Evolutionary conservation across 2,113 vertebrate species (phyloP), one percentile per base, ranked within the genome.

Genomic region (Oophaga pumilio): DNA sequence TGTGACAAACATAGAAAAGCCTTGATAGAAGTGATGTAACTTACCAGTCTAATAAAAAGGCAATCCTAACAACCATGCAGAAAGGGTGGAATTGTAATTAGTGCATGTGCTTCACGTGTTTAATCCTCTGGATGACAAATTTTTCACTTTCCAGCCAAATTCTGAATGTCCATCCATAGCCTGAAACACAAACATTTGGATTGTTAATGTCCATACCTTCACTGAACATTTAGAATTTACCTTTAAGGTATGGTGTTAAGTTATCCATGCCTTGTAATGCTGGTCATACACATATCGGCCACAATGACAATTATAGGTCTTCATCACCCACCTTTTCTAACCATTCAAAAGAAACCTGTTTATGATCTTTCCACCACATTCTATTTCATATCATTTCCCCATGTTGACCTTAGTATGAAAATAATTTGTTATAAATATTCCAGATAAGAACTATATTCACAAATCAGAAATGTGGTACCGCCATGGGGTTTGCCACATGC

Each of bases 131-230:
- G 60, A 52, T 82, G 62, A 49, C 17, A 62, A 43, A 22, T 18
- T 24, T 7, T n/a, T 66, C 18, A 64, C 59, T 43, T 52, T 53
- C n/a, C 50, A 7, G 0, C n/a, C 62, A 20, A 69, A 26, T 14
- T n/a, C 62, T 18, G 62, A 66, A 83, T 69, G n/a, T 53, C 81
- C 64, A 69, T 83, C 62, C 81, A 83, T 83, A 69, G 49, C 81
- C 81, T 83, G 62, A 14, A 83, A 83, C 6, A 83, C n/a, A 83
- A 20, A 80, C 26, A 59, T 11, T 7, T 43, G 17, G 17, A 24
- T 60, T 12, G 3, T n/a, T 24, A 56, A 14, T 6, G n/a, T 26
- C 13, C 1, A 6, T n/a, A 1, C 60, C 60, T 62, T 24, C 0
- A 50, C 71, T 49, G 28, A 3, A 71, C 68, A 71, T 71, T n/a